Conservation (phyloP, 1,140 invertebrate genomes). For the Myzus persicae region DNA sequence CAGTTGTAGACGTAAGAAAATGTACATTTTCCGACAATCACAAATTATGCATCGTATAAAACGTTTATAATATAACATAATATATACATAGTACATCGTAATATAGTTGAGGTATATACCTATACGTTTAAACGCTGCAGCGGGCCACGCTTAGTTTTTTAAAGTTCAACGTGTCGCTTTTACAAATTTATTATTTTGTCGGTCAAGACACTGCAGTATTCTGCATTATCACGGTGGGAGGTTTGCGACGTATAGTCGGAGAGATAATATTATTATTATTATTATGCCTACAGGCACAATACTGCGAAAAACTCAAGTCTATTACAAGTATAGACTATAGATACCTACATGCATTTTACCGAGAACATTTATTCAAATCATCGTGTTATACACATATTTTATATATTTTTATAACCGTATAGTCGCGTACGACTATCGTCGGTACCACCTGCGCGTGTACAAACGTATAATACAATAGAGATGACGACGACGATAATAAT, state of each 20-base stretch:
- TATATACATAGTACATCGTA: not conserved
- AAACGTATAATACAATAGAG: too few relatives aligned
- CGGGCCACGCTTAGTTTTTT: not conserved
- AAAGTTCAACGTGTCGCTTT: slow-evolving; percentile 17
- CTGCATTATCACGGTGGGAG: slow-evolving; percentile 36
- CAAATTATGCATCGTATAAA: not conserved
- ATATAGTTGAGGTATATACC: too few relatives aligned
- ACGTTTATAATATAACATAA: not conserved
- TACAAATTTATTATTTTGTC: not conserved
- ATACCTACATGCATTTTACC: not conserved
- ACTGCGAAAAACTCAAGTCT: not conserved
- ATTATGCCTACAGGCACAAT: not conserved
- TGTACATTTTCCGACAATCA: not conserved
- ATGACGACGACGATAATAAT: not conserved
- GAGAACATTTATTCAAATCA: not conserved
- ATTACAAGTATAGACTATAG: not conserved
- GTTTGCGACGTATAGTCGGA: not conserved
- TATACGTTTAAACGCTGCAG: too few relatives aligned
- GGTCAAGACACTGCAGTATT: not conserved
- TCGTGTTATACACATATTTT: not conserved
- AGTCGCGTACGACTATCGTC: not conserved
- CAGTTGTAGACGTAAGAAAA: not conserved
- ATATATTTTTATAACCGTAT: not conserved
- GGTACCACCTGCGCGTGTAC: too few relatives aligned
- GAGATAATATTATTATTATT: not conserved